Evolutionary conservation across 2,888 invertebrate species (phyloP), one percentile per base, ranked within the genome.

Genomic region (Apamea sordens): DNA sequence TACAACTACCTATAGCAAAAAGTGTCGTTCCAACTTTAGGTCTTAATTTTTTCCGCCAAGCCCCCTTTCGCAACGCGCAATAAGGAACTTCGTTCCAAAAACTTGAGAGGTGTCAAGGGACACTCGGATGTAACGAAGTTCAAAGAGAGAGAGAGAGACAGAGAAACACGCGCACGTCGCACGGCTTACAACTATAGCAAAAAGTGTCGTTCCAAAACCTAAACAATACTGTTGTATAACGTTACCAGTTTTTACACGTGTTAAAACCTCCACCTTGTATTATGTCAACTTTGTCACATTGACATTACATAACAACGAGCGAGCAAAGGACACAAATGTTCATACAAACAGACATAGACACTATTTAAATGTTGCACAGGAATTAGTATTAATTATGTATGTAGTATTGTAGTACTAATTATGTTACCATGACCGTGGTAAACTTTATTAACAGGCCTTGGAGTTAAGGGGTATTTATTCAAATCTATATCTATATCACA

Each of bases 341-440:
- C 18, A n/a, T 10, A 61, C 13, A 67, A 0, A 44, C 36, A 24
- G 1, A 56, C 47, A 59, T 53, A 53, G 8, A 32, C 56, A 53
- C 53, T 47, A 32, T 84, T 75, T 36, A 67, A 70, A 80, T 32
- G 32, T 13, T 28, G 36, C 44, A 15, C 6, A 36, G 36, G 36
- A 36, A 36, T 36, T 36, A 36, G 36, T 0, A 70, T 63, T 71
- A 80, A 71, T 78, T 86, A 84, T 71, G 74, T 10, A 44, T 36
- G 8, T 64, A 41, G 44, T 32, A 61, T 63, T 56, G 18, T 44
- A 15, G 28, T 44, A 75, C 24, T 64, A 61, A 82, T 72, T 70
- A 24, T 75, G 11, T 75, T 56, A 21, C 86, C 72, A 8, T 85
- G 86, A 82, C 86, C 82, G 59, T 85, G 82, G 7, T 53, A 56